Evolutionary conservation across 1,140 invertebrate genomes (phyloP).

Genomic region (Solenopsis fugax): DNA sequence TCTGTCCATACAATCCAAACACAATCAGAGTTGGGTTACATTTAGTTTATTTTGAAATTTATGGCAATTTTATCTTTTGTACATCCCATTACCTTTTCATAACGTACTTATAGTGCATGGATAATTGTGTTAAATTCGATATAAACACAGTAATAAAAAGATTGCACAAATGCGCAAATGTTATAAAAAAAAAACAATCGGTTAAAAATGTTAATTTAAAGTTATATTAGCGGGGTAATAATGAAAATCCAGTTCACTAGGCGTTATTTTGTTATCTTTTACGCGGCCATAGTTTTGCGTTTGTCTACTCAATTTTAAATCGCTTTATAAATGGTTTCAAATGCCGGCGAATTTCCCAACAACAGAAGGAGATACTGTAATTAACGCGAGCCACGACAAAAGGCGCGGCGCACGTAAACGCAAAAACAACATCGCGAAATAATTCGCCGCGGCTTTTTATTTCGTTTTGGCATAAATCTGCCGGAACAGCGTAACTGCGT

Average conservation of each 20-base stretch:
- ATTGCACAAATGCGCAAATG: conserved; percentile 15
- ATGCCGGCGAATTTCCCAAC: conserved; percentile 56
- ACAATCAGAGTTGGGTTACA: conserved; percentile 13
- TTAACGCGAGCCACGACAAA: conserved; percentile 51
- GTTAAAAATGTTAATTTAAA: conserved; percentile 8
- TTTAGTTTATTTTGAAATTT: conserved; percentile 52
- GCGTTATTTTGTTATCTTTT: conserved; percentile 20
- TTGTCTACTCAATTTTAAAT: conserved; percentile 50
- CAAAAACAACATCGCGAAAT: conserved; percentile 55
- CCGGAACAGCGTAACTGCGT: conserved; percentile 55
- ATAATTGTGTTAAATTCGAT: conserved; percentile 33
- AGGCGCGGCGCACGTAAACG: conserved; percentile 49
- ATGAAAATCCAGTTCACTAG: neutral
- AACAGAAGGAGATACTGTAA: conserved; percentile 61
- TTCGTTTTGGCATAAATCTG: conserved; percentile 56
- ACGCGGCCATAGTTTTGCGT: conserved; percentile 21
- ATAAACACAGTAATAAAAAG: conserved; percentile 6
- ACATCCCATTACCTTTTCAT: conserved; percentile 33
- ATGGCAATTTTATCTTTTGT: conserved; percentile 50
- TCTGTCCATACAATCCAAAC: conserved; percentile 29
- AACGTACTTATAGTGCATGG: conserved; percentile 14
- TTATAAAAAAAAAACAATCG: neutral
- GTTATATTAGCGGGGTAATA: conserved; percentile 10
- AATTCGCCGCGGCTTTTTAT: conserved; percentile 49
- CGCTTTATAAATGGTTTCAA: conserved; percentile 43